These are phyloP conservation scores for Lycia hirtaria DNA, from an alignment of 2,888 invertebrate genomes.

Conservation along the genomic window DNA sequence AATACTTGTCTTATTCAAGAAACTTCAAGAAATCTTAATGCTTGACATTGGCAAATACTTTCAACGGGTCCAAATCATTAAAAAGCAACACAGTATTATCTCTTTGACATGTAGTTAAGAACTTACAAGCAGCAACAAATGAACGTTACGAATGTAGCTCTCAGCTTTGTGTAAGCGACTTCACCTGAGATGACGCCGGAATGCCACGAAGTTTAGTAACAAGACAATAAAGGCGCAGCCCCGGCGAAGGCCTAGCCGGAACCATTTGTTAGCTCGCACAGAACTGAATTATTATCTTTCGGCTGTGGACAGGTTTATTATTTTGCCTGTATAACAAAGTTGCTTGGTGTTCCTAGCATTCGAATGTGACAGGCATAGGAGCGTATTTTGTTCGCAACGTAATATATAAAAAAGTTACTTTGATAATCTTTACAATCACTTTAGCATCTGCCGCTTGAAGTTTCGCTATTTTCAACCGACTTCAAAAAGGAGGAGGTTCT, in stretches of 20 bases:
- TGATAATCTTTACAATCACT: too few relatives aligned
- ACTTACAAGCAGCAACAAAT: neutral
- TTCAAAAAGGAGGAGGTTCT: too few relatives aligned
- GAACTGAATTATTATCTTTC: slow-evolving; percentile 38
- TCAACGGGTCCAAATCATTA: too few relatives aligned
- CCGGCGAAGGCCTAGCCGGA: slow-evolving; percentile 63
- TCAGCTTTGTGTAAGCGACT: neutral
- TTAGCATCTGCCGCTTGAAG: too few relatives aligned
- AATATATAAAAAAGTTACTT: too few relatives aligned
- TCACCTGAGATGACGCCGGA: slow-evolving; percentile 52
- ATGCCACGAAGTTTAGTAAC: slow-evolving; percentile 65
- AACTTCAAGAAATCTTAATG: too few relatives aligned
- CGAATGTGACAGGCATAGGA: neutral
- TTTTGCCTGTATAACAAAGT: slow-evolving; percentile 9
- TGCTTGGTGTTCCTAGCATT: neutral
- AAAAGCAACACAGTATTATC: too few relatives aligned
- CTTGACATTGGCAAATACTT: too few relatives aligned
- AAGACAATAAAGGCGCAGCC: slow-evolving; percentile 71
- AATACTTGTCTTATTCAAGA: too few relatives aligned
- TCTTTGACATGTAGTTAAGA: neutral
- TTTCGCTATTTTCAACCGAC: too few relatives aligned
- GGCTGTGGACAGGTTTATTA: slow-evolving; percentile 20
- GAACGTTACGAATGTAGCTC: neutral
- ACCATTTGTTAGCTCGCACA: slow-evolving; percentile 63
- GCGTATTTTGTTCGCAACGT: neutral